These are phyloP conservation scores for Vulpes lagopus DNA, from an alignment of 2,113 vertebrate genomes.

Conservation along the genomic window DNA sequence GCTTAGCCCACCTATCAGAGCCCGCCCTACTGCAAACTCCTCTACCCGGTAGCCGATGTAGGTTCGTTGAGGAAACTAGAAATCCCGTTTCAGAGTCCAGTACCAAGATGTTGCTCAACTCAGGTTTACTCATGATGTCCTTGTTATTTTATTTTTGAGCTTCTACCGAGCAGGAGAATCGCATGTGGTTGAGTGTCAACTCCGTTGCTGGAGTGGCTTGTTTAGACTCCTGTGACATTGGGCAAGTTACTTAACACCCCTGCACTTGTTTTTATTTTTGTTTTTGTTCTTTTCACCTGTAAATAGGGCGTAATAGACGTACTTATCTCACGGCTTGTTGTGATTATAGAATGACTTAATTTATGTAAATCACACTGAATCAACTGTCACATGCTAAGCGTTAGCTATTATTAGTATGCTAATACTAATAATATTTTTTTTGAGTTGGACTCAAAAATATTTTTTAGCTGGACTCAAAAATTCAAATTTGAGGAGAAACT, in stretches of 20 bases:
- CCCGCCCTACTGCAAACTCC: neutral
- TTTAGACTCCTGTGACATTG: neutral
- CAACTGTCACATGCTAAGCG: neutral
- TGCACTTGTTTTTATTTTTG: neutral
- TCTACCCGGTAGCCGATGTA: neutral
- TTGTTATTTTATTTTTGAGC: neutral
- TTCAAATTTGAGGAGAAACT: neutral
- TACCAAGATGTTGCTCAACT: neutral
- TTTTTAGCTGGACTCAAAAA: neutral
- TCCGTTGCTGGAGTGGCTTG: neutral
- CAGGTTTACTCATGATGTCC: neutral
- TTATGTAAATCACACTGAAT: slow-evolving; percentile 1
- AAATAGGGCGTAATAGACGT: neutral
- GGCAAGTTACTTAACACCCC: neutral
- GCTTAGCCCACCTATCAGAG: neutral
- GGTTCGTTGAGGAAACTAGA: neutral
- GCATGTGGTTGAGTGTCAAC: neutral
- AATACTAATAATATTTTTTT: too few species aligned
- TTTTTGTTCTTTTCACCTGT: neutral
- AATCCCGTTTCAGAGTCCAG: neutral
- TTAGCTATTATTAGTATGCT: slow-evolving; percentile 23
- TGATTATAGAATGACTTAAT: slow-evolving; percentile 24
- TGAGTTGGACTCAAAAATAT: neutral
- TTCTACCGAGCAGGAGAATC: neutral
- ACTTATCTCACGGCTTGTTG: neutral